Conservation (phyloP, 2,888 invertebrate species). For the Pollenia griseotomentosa region DNA sequence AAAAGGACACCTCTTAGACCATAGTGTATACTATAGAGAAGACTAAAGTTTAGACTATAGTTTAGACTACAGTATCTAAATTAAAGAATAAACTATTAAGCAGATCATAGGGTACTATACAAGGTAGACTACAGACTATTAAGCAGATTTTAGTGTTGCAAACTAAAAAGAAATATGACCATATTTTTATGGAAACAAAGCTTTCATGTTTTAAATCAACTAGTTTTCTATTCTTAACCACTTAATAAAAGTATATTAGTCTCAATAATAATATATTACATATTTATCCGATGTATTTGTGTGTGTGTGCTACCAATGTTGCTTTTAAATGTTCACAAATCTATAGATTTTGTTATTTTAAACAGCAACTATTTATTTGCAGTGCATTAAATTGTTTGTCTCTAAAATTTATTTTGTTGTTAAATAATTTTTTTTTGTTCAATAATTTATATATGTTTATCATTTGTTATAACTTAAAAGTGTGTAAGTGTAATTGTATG, state of each 20-base stretch:
- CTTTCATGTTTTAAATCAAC: slow-evolving; percentile 29
- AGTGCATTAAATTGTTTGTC: neutral
- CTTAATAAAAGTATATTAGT: too few species aligned
- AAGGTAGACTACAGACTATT: neutral
- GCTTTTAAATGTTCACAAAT: slow-evolving; percentile 33
- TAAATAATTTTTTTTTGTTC: neutral
- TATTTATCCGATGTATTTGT: neutral
- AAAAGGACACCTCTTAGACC: too few species aligned
- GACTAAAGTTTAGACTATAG: too few species aligned
- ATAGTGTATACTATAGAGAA: too few species aligned
- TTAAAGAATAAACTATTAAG: too few species aligned
- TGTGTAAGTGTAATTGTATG: slow-evolving; percentile 47
- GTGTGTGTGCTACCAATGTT: slow-evolving; percentile 1
- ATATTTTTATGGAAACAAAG: neutral
- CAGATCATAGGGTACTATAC: too few species aligned
- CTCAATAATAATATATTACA: neutral
- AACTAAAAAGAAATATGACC: too few species aligned
- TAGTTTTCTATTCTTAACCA: too few species aligned
- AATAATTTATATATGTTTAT: neutral
- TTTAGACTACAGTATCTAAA: too few species aligned
- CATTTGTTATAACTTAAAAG: neutral
- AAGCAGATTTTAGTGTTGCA: neutral
- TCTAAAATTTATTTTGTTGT: slow-evolving; percentile 44
- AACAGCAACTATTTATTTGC: neutral
- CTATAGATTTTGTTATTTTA: slow-evolving; percentile 16